Evolutionary conservation across 2,888 invertebrate genomes (phyloP).

Genomic region (Bunonema sp.): DNA sequence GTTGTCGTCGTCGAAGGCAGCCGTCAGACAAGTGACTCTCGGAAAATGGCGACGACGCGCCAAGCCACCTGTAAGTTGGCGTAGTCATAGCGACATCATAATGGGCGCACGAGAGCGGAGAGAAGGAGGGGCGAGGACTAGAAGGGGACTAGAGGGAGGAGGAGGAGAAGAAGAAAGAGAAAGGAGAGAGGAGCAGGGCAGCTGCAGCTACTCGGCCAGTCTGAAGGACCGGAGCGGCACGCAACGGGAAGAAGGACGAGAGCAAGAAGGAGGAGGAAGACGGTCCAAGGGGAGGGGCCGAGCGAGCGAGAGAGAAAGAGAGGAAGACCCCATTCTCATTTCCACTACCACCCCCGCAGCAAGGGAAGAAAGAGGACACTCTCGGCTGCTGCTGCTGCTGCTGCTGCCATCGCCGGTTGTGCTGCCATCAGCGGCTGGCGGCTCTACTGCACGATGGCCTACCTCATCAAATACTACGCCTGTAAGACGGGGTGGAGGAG

Average conservation of each 20-base stretch:
- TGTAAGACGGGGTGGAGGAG: constrained; percentile 13
- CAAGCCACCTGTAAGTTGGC: too few relatives aligned
- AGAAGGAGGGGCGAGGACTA: not conserved
- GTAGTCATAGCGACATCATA: too few relatives aligned
- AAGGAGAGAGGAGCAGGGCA: not conserved
- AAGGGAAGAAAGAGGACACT: not conserved
- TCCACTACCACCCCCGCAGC: not conserved
- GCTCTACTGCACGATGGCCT: constrained; percentile 22
- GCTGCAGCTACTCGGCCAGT: not conserved
- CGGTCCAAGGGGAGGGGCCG: constrained; percentile 1
- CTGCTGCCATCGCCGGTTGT: not conserved
- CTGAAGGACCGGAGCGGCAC: not conserved
- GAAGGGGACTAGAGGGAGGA: too few relatives aligned
- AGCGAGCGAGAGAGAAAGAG: constrained; percentile 1
- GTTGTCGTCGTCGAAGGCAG: too few relatives aligned
- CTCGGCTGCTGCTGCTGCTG: not conserved
- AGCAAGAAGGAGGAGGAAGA: constrained; percentile 1
- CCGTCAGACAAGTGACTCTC: too few relatives aligned
- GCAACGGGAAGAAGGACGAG: not conserved
- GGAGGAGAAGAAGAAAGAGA: not conserved
- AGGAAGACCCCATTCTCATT: not conserved
- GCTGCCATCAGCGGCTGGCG: not conserved
- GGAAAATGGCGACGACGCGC: too few relatives aligned
- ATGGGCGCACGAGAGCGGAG: not conserved
- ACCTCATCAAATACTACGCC: constrained; percentile 39